phyloP scores from a whole-genome alignment of 2,797 vertebrate species.

The Falco naumanni region DNA sequence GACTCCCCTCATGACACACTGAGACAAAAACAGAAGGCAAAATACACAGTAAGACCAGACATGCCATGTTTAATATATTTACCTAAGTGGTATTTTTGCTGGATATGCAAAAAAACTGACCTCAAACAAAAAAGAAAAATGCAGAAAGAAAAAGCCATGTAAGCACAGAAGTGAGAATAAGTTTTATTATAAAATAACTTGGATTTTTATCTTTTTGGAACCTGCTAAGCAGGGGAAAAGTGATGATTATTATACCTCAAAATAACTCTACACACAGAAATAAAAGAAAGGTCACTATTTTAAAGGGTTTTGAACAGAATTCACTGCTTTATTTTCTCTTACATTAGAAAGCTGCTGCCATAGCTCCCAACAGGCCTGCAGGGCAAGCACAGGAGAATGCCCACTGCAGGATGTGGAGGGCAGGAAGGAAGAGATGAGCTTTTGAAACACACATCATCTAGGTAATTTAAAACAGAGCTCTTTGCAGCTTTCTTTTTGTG shows the following conservation, averaged over 20 bases:
- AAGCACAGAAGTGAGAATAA: background rate
- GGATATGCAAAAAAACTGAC: background rate
- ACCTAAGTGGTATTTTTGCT: background rate
- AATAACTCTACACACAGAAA: background rate
- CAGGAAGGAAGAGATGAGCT: accelerated
- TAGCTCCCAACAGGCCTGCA: background rate
- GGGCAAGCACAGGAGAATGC: background rate
- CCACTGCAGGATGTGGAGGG: background rate
- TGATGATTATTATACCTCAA: background rate
- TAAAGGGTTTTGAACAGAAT: background rate
- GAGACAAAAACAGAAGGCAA: background rate
- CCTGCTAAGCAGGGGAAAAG: background rate
- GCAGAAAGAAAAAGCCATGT: background rate
- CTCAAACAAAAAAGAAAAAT: background rate
- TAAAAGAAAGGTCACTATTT: background rate
- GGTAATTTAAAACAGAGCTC: background rate
- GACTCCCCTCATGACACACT: background rate
- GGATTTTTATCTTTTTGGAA: background rate
- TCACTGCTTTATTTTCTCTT: background rate
- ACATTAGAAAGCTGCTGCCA: background rate
- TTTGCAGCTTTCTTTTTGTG: background rate
- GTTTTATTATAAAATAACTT: background rate
- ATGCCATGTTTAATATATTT: background rate
- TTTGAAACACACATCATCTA: background rate
- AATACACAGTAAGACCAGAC: background rate